Conservation (phyloP, 2,113 vertebrate species). For the Ptyas mucosa region DNA sequence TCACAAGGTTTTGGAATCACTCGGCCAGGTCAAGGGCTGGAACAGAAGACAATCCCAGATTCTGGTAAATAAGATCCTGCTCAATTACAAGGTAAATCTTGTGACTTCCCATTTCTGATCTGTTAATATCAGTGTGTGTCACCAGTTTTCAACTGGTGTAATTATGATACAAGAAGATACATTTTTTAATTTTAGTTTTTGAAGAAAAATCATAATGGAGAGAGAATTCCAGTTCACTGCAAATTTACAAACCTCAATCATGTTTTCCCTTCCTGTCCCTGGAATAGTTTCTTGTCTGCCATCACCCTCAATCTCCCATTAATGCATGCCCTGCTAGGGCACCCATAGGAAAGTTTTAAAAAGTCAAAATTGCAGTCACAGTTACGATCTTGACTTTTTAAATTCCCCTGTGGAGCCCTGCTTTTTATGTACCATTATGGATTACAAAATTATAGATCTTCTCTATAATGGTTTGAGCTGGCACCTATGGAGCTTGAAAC, state of each 20-base stretch:
- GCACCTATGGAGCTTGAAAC: background rate
- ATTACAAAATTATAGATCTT: background rate
- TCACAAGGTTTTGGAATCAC: background rate
- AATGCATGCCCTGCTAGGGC: background rate
- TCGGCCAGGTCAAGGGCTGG: slow-evolving; percentile 36
- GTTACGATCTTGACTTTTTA: background rate
- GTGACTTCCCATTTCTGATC: background rate
- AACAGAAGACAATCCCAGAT: slow-evolving; percentile 20
- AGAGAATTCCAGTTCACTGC: background rate
- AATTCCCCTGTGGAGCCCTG: background rate
- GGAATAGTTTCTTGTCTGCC: background rate
- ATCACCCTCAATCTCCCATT: background rate
- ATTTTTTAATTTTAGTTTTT: background rate
- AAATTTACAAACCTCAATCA: background rate
- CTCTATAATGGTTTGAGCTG: background rate
- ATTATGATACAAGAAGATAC: background rate
- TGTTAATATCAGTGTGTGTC: background rate
- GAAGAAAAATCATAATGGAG: background rate
- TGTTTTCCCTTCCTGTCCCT: background rate
- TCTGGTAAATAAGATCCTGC: slow-evolving; percentile 16
- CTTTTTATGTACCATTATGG: background rate
- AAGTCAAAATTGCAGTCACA: background rate
- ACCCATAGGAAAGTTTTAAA: background rate
- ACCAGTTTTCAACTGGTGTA: background rate
- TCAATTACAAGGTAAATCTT: slow-evolving; percentile 18